Evolutionary conservation across 2,888 invertebrate genomes (phyloP).

Genomic region (Apotomis betuletana): DNA sequence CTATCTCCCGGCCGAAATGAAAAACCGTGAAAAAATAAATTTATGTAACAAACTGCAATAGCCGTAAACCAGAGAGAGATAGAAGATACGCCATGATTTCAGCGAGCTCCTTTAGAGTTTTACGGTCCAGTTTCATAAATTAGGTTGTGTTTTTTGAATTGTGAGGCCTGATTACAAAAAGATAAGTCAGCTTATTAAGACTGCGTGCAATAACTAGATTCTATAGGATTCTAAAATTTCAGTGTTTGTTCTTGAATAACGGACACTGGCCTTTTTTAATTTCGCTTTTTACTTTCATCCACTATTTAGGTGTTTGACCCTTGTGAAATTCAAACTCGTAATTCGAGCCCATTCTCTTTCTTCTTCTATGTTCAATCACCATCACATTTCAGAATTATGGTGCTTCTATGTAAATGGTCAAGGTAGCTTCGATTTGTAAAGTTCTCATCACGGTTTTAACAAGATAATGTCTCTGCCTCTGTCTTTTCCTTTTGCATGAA

Average conservation of each 20-base stretch:
- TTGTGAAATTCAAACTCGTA: no score
- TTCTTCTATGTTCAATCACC: no score
- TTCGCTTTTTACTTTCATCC: no score
- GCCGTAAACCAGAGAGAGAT: constrained; percentile 33
- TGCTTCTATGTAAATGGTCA: no score
- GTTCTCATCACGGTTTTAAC: no score
- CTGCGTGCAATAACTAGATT: not conserved
- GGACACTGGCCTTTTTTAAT: no score
- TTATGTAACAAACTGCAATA: constrained; percentile 34
- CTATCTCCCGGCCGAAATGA: constrained; percentile 28
- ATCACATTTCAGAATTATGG: no score
- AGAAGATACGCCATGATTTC: constrained; percentile 36
- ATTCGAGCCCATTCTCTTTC: no score
- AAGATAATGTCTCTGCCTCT: no score
- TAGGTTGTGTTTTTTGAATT: not conserved
- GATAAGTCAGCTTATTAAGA: not conserved
- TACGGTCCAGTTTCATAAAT: not conserved
- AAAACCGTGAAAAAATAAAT: constrained; percentile 30
- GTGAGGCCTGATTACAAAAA: not conserved
- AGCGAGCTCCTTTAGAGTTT: constrained; percentile 13
- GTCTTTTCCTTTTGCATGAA: no score
- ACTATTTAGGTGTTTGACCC: no score
- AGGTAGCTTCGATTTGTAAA: no score
- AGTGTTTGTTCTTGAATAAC: not conserved
- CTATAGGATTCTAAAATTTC: not conserved